Evolutionary conservation across 2,888 invertebrate genomes (phyloP).

Genomic region (Pogonocherus hispidulus): DNA sequence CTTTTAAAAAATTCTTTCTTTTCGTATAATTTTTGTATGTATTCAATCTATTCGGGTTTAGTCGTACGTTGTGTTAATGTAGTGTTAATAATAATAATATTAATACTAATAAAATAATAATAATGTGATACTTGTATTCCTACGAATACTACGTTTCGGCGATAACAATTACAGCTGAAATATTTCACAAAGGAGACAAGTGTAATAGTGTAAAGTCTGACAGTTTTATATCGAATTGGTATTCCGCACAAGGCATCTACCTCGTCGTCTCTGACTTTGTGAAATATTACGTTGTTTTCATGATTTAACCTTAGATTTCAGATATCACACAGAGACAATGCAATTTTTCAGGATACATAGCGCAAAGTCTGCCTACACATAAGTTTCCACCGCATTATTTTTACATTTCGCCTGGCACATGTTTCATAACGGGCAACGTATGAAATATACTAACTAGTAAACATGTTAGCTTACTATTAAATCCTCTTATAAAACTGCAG

Average conservation of each 20-base stretch:
- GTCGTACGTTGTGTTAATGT: too few species aligned
- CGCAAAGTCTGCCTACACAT: conserved; percentile 1
- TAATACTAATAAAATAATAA: too few species aligned
- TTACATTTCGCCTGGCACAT: not conserved
- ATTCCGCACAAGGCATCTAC: conserved; percentile 38
- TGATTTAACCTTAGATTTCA: conserved; percentile 34
- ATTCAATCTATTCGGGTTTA: too few species aligned
- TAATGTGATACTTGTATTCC: too few species aligned
- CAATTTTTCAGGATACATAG: conserved; percentile 27
- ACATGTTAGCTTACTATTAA: not conserved
- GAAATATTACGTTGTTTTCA: conserved; percentile 40
- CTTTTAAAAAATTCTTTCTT: too few species aligned
- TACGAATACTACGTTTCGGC: conserved; percentile 29
- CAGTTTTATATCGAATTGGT: conserved; percentile 43
- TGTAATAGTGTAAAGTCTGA: conserved; percentile 41
- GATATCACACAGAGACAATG: conserved; percentile 24
- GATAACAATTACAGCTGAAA: conserved; percentile 29
- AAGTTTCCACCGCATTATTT: conserved; percentile 1
- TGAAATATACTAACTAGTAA: not conserved
- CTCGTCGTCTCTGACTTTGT: conserved; percentile 33
- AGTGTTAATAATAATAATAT: too few species aligned
- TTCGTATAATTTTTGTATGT: too few species aligned
- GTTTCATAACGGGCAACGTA: not conserved
- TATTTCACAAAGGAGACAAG: conserved; percentile 36
- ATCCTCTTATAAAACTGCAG: not conserved